Evolutionary conservation across 1,140 invertebrate genomes (phyloP), one percentile per base, ranked within the genome.

Genomic region (Agrypnia vestita): DNA sequence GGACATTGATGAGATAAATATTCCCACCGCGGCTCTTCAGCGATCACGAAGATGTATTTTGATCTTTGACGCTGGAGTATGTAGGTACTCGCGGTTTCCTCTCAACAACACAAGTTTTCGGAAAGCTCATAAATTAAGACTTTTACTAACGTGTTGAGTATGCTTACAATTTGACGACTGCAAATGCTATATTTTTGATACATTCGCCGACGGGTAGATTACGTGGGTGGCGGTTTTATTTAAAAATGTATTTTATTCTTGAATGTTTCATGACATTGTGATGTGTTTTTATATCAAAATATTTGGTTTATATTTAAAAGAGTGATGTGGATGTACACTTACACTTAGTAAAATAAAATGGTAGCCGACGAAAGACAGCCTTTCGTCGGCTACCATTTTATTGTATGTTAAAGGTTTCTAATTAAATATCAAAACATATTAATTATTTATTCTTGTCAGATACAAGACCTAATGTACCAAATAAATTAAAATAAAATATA

Each of bases 71-170:
- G 61, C n/a, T 35, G n/a, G 49, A 51, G 49, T n/a, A n/a, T n/a
- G n/a, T 51, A 9, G n/a, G 49, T 43, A 43, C 35, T 64, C 35
- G 61, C 61, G 61, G 61, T 64, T 64, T 44, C 8, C 25, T 21
- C 35, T 35, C 35, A 15, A 64, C n/a, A 64, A n/a, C 12, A 4
- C 10, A 11, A 64, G 19, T 64, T 64, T 64, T 64, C 0, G 11
- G 25, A 9, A 35, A 11, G 35, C 35, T 12, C 8, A 9, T 64
- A 64, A 64, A 64, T 64, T 19, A 4, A 13, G 19, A 21, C 9
- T 64, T 64, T 64, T 64, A 64, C 61, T 13, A 35, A 43, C 61
- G 61, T 43, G 61, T 43, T 64, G 61, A 64, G 19, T 25, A 21
- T 64, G 21, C 13, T 44, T 13, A 35, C 25, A 25, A 35, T n/a